Base-by-base conservation (phyloP, 2,888 invertebrate genomes). In the Pandemis heparana region DNA sequence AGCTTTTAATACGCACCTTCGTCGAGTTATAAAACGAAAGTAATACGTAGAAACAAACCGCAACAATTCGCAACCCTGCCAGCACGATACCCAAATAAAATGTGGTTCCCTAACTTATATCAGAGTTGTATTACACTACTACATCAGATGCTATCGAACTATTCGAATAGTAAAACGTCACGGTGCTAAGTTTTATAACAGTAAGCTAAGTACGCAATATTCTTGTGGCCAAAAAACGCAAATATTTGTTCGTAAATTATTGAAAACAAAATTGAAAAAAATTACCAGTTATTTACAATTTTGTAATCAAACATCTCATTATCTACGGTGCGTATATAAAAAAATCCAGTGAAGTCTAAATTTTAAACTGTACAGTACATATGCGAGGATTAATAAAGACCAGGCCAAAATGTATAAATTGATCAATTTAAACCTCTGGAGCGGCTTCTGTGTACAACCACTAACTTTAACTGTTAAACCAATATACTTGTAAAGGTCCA, bases 111-210 rank as follows among this genome's bases (percentile, higher is more conserved):
- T 60, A 74, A 74, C 62, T 74, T 71, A 71, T 74, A 70, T 71
- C 70, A 71, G 74, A 74, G 74, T 74, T 71, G 70, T 74, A 71
- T 74, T 74, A 66, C 74, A 69, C 69, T 66, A 75, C 75, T 67
- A 71, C 81, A 82, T 80, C 81, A 79, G 80, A 80, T 81, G 80
- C 82, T 83, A 83, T 83, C 82, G 81, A 81, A 83, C 74, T 70
- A 51, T 70, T 65, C 74, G 60, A 70, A 74, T 74, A 73, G 73
- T 73, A 74, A 73, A 74, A 48, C 48, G 59, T 7, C 69, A 74
- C 70, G 65, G 60, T 61, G 79, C 79, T 76, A 73, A 75, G 75
- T 77, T 75, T 74, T 77, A 78, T 75, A 76, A 75, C 77, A 68
- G 60, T 60, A 59, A 5, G 18, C 9, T 60, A 59, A 5, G 18